A percentile compares a stretch with the other conserved stretches of the same genome.
These are phyloP conservation scores for Garra rufa DNA, from an alignment of 2,113 vertebrate species.

Conservation along the genomic window DNA sequence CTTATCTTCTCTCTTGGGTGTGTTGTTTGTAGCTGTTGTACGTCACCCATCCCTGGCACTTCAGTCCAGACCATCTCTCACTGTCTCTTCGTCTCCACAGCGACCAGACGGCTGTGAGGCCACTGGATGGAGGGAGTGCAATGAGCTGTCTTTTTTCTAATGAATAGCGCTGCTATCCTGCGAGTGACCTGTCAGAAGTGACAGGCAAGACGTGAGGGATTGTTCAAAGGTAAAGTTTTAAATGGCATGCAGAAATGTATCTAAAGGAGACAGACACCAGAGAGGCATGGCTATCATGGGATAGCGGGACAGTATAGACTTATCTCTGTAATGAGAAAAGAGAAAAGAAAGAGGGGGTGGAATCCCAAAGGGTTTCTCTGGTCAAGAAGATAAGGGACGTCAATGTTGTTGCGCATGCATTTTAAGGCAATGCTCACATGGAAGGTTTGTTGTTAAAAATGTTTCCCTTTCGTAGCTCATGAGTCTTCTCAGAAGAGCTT, in stretches of 20 bases:
- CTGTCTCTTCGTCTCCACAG: constrained; percentile 50
- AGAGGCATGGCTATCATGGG: constrained; percentile 26
- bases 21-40: constrained; percentile 47
- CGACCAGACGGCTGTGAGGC: constrained; percentile 52
- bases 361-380: constrained; percentile 25
- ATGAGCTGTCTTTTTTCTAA: constrained; percentile 63
- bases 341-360: constrained; percentile 19
- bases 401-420: neutral
- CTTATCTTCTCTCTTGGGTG: constrained; percentile 48
- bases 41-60: constrained; percentile 55
- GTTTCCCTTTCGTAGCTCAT: neutral
- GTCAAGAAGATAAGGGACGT: constrained; percentile 19
- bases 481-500: neutral
- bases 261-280: constrained; percentile 34
- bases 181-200: constrained; percentile 54
- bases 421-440: no score
- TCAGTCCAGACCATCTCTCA: constrained; percentile 41
- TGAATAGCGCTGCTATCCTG: constrained; percentile 50
- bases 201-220: constrained; percentile 21
- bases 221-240: constrained; percentile 39
- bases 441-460: neutral
- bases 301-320: constrained; percentile 20
- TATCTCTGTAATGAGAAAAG: constrained; percentile 31
- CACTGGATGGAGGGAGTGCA: constrained; percentile 44
- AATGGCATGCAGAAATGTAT: constrained; percentile 36